phyloP scores from a whole-genome alignment of 2,888 invertebrate species.

The Notodonta dromedarius region DNA sequence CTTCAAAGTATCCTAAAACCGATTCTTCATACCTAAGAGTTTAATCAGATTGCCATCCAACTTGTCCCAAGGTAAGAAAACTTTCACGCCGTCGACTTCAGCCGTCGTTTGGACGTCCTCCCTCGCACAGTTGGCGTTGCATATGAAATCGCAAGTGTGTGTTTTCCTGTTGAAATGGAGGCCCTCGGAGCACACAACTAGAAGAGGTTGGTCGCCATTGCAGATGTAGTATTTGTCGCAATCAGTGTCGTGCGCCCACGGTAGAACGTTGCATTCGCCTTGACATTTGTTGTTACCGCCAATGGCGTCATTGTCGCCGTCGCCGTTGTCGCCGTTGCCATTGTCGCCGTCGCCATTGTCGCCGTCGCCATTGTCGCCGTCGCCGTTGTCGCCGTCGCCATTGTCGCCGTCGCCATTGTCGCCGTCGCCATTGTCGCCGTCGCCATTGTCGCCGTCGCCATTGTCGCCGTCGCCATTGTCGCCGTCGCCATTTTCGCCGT shows the following conservation, averaged over 20 bases:
- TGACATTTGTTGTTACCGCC: constrained; percentile 42
- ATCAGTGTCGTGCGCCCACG: constrained; percentile 66
- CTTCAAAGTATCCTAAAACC: neutral
- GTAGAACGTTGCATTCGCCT: constrained; percentile 56
- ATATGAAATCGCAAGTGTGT: constrained; percentile 64
- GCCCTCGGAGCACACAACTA: constrained; percentile 64
- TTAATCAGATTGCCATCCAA: constrained; percentile 33
- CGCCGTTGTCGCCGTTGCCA: neutral
- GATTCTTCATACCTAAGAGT: constrained; percentile 7
- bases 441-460: neutral
- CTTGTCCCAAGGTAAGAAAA: constrained; percentile 61
- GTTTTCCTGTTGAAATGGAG: constrained; percentile 64
- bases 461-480: constrained; percentile 4
- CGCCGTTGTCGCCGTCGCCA: neutral
- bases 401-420: neutral
- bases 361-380: constrained; percentile 3
- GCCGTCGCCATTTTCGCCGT: constrained; percentile 3
- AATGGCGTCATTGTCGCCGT: neutral
- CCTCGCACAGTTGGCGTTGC: constrained; percentile 59
- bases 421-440: neutral
- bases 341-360: constrained; percentile 5
- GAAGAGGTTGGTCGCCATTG: constrained; percentile 43
- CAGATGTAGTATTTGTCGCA: constrained; percentile 75
- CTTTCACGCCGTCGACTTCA: constrained; percentile 46
- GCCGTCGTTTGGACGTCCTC: constrained; percentile 42